Base-by-base conservation (phyloP, 1,140 invertebrate genomes). In the Bombus polaris region DNA sequence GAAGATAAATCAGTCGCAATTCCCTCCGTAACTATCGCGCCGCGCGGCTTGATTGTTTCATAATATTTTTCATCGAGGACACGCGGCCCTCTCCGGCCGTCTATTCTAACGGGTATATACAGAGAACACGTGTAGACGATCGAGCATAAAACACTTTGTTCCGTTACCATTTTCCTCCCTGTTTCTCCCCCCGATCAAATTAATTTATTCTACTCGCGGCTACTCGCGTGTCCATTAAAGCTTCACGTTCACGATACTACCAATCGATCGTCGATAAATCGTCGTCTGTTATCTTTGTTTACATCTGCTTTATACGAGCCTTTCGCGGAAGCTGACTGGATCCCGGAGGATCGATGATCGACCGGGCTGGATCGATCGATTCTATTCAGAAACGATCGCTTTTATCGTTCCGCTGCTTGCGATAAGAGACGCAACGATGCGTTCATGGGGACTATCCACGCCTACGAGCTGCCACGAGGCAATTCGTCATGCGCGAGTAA, bases 11-110 rank as follows among this genome's bases (percentile, higher is more conserved):
- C 85, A 79, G 75, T 86, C 72, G 44, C 73, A 82, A 86, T 86
- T 86, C 75, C 62, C 81, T 83, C 81, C 66, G 73, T 83, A 83
- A 87, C 73, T 83, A 83, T 83, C 81, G 59, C 81, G 53, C 68
- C 37, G 68, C 28, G 62, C 68, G 44, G 80, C 68, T 71, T 59
- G 85, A 79, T 87, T 85, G 83, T 87, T 85, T 87, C 71, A 73
- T 68, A 75, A 85, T 73, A 85, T 85, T 87, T 85, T 87, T 87
- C 82, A 72, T 76, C 85, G 81, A 73, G 85, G 81, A 72, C 81
- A 83, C 65, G 12, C 74, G 42, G 13, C 35, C n/a, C 42, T 74
- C n/a, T 59, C 42, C 72, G 37, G 28, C 37, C 57, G 53, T 62
- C 57, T 42, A 32, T 22, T 86, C 53, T 47, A 77, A 71, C 85